A percentile compares a stretch with the other conserved stretches of the same genome.
Conservation (phyloP, 2,888 invertebrate genomes). For the Drosophila siamana region DNA sequence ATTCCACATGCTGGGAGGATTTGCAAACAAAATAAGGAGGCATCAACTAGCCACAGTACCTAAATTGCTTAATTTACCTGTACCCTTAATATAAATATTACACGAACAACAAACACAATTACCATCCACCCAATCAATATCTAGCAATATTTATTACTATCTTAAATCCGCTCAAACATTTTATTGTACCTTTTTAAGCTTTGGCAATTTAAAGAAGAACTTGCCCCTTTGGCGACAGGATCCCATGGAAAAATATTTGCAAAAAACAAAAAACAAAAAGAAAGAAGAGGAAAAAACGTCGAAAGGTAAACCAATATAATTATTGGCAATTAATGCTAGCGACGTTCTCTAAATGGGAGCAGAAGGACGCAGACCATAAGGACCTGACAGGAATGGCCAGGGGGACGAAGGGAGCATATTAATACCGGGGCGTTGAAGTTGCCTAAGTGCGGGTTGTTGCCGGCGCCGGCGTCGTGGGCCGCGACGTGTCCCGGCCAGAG, state of each 20-base stretch:
- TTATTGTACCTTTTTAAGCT: not conserved
- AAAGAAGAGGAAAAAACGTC: constrained; percentile 24
- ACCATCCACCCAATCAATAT: not conserved
- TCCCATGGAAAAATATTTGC: constrained; percentile 25
- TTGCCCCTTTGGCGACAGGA: constrained; percentile 26
- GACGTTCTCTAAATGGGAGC: constrained; percentile 65
- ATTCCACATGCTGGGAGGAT: too few species aligned
- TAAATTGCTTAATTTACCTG: not conserved
- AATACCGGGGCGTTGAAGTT: constrained; percentile 60
- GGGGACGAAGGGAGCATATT: constrained; percentile 33
- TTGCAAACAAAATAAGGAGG: not conserved
- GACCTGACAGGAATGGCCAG: not conserved
- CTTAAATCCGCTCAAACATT: not conserved
- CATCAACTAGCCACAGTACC: not conserved
- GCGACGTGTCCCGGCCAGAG: constrained; percentile 71
- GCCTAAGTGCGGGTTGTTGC: constrained; percentile 66
- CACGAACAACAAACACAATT: too few species aligned
- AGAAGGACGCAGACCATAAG: constrained; percentile 12
- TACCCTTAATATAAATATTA: not conserved
- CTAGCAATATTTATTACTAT: not conserved
- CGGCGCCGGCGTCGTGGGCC: constrained; percentile 45
- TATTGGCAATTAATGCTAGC: constrained; percentile 84
- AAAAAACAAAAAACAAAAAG: too few species aligned
- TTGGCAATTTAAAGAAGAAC: constrained; percentile 27
- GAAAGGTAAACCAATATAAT: constrained; percentile 84